These are phyloP conservation scores for Anabacerthia variegaticeps DNA, from an alignment of 2,797 vertebrate genomes.

Conservation along the genomic window DNA sequence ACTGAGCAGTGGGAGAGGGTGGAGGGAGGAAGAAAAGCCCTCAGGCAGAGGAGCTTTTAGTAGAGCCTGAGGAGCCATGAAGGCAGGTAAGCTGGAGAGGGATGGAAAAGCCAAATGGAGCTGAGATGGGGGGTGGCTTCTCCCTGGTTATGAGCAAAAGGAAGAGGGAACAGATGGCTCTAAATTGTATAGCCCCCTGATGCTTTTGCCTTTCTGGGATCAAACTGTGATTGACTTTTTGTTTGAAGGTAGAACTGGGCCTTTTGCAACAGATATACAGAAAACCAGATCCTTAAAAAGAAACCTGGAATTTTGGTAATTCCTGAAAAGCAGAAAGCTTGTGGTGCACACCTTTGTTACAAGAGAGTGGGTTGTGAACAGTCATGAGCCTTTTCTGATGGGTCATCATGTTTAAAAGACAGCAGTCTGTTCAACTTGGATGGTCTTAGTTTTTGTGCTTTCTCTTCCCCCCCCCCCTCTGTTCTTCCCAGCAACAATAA, in stretches of 20 bases:
- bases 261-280: background rate
- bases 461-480: fast-evolving
- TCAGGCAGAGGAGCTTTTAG: background rate
- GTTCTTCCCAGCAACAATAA: background rate
- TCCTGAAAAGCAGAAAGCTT: background rate
- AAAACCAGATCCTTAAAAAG: background rate
- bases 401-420: background rate
- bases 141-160: background rate
- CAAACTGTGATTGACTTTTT: background rate
- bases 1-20: background rate
- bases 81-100: background rate
- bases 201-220: background rate
- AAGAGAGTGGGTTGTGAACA: background rate
- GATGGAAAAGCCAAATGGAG: background rate
- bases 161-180: slow-evolving; percentile 31
- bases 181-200: background rate
- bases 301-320: background rate
- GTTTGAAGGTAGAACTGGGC: background rate
- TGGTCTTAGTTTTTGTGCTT: background rate
- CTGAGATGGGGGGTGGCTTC: background rate
- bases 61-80: background rate
- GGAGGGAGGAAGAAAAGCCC: background rate
- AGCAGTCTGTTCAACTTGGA: background rate
- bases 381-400: background rate
- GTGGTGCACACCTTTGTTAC: background rate